Conservation (phyloP, 2,888 invertebrate genomes). For the Pyrrhia umbra region DNA sequence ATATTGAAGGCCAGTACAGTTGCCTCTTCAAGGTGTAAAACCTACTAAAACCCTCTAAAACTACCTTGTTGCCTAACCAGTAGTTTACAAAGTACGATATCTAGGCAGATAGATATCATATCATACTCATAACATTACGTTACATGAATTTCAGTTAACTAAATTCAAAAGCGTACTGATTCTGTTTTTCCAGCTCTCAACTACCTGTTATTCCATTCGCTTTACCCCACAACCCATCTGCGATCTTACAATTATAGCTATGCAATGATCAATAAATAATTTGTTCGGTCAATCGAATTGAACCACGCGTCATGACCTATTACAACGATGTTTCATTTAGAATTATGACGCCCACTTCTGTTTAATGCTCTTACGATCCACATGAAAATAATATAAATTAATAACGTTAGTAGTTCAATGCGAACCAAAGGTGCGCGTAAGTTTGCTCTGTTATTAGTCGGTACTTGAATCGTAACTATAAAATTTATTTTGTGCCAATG, state of each 20-base stretch:
- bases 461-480: constrained; percentile 4
- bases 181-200: too few relatives aligned
- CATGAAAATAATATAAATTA: constrained; percentile 24
- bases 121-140: too few relatives aligned
- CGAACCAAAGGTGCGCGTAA: constrained; percentile 28
- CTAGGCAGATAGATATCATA: too few relatives aligned
- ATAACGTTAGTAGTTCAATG: constrained; percentile 27
- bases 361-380: constrained; percentile 31
- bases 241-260: constrained; percentile 8
- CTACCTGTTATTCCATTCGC: background rate
- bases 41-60: too few relatives aligned
- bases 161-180: too few relatives aligned
- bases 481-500: constrained; percentile 8
- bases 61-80: too few relatives aligned
- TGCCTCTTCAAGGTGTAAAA: too few relatives aligned
- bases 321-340: constrained; percentile 37
- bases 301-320: constrained; percentile 25
- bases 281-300: constrained; percentile 33
- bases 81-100: too few relatives aligned
- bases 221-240: constrained; percentile 16
- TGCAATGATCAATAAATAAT: constrained; percentile 28
- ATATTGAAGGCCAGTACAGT: too few relatives aligned
- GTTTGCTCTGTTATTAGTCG: constrained; percentile 4
- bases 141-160: too few relatives aligned
- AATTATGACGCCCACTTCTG: constrained; percentile 33